These are phyloP conservation scores for Cromileptes altivelis DNA, from an alignment of 2,113 vertebrate species.

Conservation along the genomic window DNA sequence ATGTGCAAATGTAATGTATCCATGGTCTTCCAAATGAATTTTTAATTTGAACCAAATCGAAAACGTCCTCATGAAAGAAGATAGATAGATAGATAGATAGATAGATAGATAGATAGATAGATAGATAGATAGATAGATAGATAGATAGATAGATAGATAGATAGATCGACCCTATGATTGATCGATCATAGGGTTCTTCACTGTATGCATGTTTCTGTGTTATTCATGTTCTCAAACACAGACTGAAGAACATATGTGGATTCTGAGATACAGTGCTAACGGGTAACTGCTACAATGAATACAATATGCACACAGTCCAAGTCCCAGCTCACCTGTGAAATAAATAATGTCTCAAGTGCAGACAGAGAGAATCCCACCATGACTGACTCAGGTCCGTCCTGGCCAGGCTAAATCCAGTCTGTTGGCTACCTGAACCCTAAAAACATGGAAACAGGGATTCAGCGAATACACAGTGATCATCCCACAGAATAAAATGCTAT, in stretches of 20 bases:
- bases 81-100: too few species aligned
- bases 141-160: too few species aligned
- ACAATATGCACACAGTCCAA: conserved; percentile 1
- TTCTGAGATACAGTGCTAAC: background rate
- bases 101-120: too few species aligned
- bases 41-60: too few species aligned
- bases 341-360: conserved; percentile 33
- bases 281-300: conserved; percentile 7
- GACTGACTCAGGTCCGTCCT: conserved; percentile 57
- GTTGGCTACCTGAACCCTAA: conserved; percentile 55
- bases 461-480: conserved; percentile 75
- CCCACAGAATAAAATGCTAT: conserved; percentile 64
- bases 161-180: too few species aligned
- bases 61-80: too few species aligned
- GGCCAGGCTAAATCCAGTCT: conserved; percentile 71
- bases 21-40: too few species aligned
- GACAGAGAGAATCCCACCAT: conserved; percentile 31
- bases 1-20: too few species aligned
- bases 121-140: too few species aligned
- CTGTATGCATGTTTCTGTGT: background rate
- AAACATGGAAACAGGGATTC: conserved; percentile 64
- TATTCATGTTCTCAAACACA: conserved; percentile 3
- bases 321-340: conserved; percentile 56
- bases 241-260: background rate
- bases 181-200: too few species aligned